Evolutionary conservation across 1,140 invertebrate genomes (phyloP), one percentile per base, ranked within the genome.

Genomic region (Penaeus japonicus): DNA sequence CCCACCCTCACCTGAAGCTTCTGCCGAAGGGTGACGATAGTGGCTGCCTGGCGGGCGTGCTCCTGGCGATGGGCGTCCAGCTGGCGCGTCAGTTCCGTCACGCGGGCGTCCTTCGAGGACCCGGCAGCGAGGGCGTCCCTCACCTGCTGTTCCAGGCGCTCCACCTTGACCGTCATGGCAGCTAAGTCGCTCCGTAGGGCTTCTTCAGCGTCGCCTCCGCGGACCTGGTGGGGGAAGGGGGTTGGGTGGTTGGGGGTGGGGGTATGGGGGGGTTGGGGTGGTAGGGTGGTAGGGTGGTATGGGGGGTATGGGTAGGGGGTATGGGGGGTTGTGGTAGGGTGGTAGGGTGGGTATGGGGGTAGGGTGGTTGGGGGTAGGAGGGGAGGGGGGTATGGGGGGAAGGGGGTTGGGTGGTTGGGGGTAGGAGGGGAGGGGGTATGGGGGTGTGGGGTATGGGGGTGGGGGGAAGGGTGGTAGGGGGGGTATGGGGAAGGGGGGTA

Each of bases 11-110:
- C 94, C 92, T 96, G 95, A 70, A 97, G 94, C 89, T 96, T 95
- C 92, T 96, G 96, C 91, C 96, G 95, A 27, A 97, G 93, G 0
- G 96, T 96, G 12, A 94, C 94, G 88, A 97, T 96, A 53, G 97
- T 94, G 0, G 96, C 95, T 91, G 95, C 96, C 92, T 97, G 96
- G 57, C 96, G 92, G 0, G 96, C 96, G 57, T 96, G 94, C 92
- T 97, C 96, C 89, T 97, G 96, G 53, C 96, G 93, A 53, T 90
- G 89, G 30, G 89, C 89, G 83, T 90, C 89, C 32, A 90, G 83
- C 86, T 90, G 90, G 20, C 88, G 53, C 27, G 75, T 73, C 39
- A 90, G 89, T 53, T 90, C 89, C 17, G 81, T 62, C 17, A 87
- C 65, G 7, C 87, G 73, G 22, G 84, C 54, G 32, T 88, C 89